phyloP scores from a whole-genome alignment of 1,140 invertebrate species.

The Tetragnatha versicolor region DNA sequence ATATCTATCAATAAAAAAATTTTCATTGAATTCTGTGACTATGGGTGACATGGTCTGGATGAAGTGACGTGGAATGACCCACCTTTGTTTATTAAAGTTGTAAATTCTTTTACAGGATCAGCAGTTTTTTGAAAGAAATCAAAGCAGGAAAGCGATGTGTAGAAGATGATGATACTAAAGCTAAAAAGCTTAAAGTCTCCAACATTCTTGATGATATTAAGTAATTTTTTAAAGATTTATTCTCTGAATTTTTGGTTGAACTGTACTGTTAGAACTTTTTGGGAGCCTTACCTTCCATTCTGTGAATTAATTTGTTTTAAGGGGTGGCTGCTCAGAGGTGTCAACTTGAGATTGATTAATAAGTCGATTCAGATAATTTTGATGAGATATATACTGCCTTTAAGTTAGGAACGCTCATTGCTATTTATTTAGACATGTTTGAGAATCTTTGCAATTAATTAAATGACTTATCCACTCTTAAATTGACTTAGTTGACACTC shows the following conservation, averaged over 20 bases:
- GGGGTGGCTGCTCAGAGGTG: neutral
- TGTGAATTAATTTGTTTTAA: neutral
- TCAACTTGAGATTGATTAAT: neutral
- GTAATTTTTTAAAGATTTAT: constrained; percentile 16
- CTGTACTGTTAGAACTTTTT: neutral
- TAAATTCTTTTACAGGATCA: constrained; percentile 1
- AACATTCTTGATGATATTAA: constrained; percentile 51
- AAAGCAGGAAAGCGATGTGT: constrained; percentile 26
- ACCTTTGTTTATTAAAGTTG: neutral
- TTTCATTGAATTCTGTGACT: too few species aligned
- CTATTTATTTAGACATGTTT: too few species aligned
- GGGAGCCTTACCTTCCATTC: neutral
- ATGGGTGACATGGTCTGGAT: too few species aligned
- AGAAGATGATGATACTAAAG: constrained; percentile 30
- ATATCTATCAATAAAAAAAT: too few species aligned
- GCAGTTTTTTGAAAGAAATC: constrained; percentile 50
- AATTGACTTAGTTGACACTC: too few species aligned
- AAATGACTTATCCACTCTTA: too few species aligned
- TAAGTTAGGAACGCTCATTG: neutral
- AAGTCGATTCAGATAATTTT: neutral
- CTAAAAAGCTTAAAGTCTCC: constrained; percentile 17
- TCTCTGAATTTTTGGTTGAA: neutral
- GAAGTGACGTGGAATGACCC: too few species aligned
- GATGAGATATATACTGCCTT: neutral
- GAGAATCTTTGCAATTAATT: too few species aligned